These are phyloP conservation scores for Iguana delicatissima DNA, from an alignment of 2,797 vertebrate species.

Conservation along the genomic window DNA sequence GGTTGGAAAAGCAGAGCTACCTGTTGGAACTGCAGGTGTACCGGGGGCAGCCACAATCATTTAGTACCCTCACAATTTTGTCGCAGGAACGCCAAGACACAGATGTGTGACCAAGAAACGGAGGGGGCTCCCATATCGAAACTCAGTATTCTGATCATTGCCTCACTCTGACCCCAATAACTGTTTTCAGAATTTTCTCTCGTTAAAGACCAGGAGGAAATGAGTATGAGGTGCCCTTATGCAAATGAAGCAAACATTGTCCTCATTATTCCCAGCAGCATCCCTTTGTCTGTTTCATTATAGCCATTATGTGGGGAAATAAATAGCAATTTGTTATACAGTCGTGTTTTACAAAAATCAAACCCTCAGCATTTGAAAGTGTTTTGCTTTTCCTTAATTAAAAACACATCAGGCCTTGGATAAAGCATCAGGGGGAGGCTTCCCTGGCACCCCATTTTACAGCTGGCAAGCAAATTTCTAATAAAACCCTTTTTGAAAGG, in stretches of 20 bases:
- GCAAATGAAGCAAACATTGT: constrained; percentile 39
- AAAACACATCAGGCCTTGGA: constrained; percentile 75
- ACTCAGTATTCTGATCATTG: neutral
- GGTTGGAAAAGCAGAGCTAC: too few species aligned
- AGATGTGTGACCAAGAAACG: neutral
- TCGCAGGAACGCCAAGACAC: too few species aligned
- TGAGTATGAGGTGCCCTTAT: constrained; percentile 34
- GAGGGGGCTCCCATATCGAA: neutral
- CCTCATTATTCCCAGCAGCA: constrained; percentile 49
- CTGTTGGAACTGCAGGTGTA: too few species aligned
- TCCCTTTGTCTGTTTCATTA: constrained; percentile 40
- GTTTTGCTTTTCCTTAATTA: constrained; percentile 76
- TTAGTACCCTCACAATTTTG: neutral
- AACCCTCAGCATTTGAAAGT: constrained; percentile 50
- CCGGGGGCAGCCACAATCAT: too few species aligned
- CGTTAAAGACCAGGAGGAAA: constrained; percentile 29
- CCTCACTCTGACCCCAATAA: neutral
- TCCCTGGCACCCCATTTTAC: constrained; percentile 70
- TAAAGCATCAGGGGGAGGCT: constrained; percentile 63
- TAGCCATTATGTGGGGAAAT: constrained; percentile 60
- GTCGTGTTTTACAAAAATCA: constrained; percentile 54
- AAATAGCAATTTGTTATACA: constrained; percentile 63
- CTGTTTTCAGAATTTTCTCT: neutral
- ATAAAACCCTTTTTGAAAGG: constrained; percentile 80
- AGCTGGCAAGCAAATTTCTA: constrained; percentile 78